These are phyloP conservation scores for Ptyas mucosa DNA, from an alignment of 2,113 vertebrate genomes.

Conservation along the genomic window DNA sequence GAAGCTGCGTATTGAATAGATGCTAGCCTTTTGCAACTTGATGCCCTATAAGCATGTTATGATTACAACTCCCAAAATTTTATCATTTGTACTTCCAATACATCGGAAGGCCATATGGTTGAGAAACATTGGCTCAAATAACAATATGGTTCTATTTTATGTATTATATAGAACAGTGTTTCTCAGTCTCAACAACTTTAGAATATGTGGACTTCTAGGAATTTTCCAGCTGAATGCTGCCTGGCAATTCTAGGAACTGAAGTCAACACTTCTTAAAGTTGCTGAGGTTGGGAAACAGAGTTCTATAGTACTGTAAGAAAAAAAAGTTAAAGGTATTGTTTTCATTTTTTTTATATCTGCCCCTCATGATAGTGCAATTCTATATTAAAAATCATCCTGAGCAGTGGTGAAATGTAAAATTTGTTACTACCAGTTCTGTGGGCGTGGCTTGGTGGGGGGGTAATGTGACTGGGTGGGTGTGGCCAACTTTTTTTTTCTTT, in stretches of 20 bases:
- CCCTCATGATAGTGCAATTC: not conserved
- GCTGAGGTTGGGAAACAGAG: not conserved
- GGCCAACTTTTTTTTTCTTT: too few species aligned
- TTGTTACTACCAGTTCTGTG: too few species aligned
- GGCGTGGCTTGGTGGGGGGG: too few species aligned
- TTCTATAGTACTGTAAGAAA: not conserved
- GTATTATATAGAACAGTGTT: not conserved
- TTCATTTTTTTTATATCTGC: not conserved
- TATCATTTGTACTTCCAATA: not conserved
- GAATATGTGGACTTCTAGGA: not conserved
- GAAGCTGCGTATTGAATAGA: slow-evolving; percentile 13
- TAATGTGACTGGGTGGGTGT: too few species aligned
- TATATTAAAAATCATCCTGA: not conserved
- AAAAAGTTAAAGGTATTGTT: not conserved
- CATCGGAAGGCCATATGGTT: not conserved
- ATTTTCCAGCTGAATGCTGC: not conserved
- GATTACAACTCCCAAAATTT: not conserved
- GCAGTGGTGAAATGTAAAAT: too few species aligned
- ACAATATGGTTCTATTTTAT: not conserved
- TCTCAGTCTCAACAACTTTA: not conserved
- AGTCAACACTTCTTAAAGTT: not conserved
- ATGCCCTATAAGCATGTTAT: not conserved
- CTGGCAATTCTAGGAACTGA: not conserved
- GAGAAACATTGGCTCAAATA: not conserved
- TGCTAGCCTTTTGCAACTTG: not conserved